phyloP scores from a whole-genome alignment of 2,113 vertebrate genomes.

The Gobio gobio region DNA sequence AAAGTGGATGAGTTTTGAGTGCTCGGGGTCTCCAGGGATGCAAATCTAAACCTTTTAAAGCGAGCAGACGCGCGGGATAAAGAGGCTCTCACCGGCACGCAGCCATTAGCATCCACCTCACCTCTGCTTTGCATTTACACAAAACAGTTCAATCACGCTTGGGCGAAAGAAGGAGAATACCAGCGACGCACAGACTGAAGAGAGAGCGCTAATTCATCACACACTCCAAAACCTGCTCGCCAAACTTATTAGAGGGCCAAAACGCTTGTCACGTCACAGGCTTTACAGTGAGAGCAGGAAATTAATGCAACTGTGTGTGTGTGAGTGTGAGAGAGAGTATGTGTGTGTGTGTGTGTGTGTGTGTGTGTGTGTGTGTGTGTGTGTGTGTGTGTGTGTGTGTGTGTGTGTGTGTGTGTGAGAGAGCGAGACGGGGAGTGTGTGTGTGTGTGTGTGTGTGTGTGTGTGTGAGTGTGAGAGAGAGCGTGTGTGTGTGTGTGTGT shows the following conservation, averaged over 20 bases:
- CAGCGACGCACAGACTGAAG: background rate
- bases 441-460: too few species aligned
- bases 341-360: too few species aligned
- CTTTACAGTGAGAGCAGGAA: too few species aligned
- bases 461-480: too few species aligned
- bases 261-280: background rate
- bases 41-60: constrained; percentile 51
- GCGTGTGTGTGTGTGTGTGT: too few species aligned
- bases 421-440: too few species aligned
- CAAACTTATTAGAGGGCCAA: constrained; percentile 1
- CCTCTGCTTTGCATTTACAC: constrained; percentile 45
- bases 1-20: constrained; percentile 55
- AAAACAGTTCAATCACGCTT: constrained; percentile 33
- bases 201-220: constrained; percentile 3
- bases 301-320: too few species aligned
- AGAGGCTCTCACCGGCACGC: constrained; percentile 43
- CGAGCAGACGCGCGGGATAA: constrained; percentile 48
- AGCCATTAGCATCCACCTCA: constrained; percentile 32
- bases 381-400: too few species aligned
- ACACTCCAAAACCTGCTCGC: background rate
- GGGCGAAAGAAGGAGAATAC: background rate
- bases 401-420: too few species aligned
- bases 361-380: too few species aligned
- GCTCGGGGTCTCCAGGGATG: constrained; percentile 60
- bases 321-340: too few species aligned